Evolutionary conservation across 2,888 invertebrate genomes (phyloP), one percentile per base, ranked within the genome.

Genomic region (Euzetes globulus): DNA sequence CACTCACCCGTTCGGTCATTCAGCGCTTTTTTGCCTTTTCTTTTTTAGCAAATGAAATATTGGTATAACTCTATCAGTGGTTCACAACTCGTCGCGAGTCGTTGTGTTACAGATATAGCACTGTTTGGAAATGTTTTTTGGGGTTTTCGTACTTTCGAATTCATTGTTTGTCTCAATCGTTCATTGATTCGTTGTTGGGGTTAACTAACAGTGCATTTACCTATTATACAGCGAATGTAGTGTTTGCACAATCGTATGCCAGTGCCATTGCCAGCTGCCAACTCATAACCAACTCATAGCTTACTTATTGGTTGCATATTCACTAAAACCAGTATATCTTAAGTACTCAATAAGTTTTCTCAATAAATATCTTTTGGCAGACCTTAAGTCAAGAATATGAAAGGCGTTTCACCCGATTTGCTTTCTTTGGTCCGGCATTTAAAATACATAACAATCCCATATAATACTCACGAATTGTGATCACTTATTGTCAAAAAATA

Each of bases 131-230:
- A 68, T 68, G 68, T 68, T 68, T 68, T 68, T 68, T 68, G 41
- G 68, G 68, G 37, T 68, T 68, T 68, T 68, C 68, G 41, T 68
- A 68, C 68, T 68, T 68, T 68, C 68, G 9, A 13, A 22, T 33
- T 9, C 45, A 68, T 68, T 68, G 68, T 68, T 68, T 41, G 68
- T 15, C 45, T 68, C 68, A 68, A 68, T 68, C 68, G 68, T 68
- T 68, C 68, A 68, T 68, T 68, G 68, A 68, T 41, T 68, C 68
- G 11, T 41, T 13, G 37, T 33, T 68, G 68, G 68, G 68, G 68
- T 68, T 68, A 68, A 68, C 68, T 68, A 68, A 41, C 68, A 68
- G 68, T 68, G 68, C 68, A 68, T 68, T 68, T 68, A 68, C 68
- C 68, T 68, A 68, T 41, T 41, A 68, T 68, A 13, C 58, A 25